These are phyloP conservation scores for Tichodroma muraria DNA, from an alignment of 2,113 vertebrate genomes.

Conservation along the genomic window DNA sequence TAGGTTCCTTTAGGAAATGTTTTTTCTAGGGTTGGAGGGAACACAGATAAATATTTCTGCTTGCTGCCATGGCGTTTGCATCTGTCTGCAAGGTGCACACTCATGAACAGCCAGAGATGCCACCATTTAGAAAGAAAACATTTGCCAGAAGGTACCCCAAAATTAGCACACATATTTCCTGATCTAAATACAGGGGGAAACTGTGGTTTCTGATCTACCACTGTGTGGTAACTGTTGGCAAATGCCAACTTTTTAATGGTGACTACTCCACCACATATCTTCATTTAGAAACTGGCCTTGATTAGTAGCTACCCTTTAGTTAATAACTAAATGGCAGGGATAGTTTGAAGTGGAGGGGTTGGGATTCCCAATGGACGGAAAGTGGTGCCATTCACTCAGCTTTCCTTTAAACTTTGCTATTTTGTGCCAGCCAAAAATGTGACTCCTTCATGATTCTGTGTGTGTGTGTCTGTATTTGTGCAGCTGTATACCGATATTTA, in stretches of 20 bases:
- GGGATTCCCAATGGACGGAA: neutral
- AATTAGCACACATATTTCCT: conserved; percentile 17
- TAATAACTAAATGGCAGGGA: conserved; percentile 6
- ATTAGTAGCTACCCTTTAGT: conserved; percentile 34
- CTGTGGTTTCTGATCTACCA: conserved; percentile 28
- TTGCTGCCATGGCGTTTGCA: neutral
- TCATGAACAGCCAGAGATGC: neutral
- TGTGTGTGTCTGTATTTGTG: neutral
- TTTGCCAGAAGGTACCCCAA: conserved; percentile 4
- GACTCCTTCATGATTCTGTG: neutral
- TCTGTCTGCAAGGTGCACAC: neutral
- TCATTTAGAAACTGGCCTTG: conserved; percentile 28
- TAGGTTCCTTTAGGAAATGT: neutral
- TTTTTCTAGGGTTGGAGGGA: neutral
- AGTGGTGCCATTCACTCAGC: accelerated
- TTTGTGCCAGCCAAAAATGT: neutral
- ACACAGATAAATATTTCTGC: neutral
- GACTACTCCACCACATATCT: neutral
- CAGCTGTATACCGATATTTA: neutral
- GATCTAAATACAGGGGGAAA: conserved; percentile 6
- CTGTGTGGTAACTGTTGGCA: conserved; percentile 1
- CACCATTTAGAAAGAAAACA: neutral
- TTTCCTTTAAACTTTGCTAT: neutral
- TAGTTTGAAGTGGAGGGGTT: neutral
- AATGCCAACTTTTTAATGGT: conserved; percentile 24